These are phyloP conservation scores for Melanocharis versteri DNA, from an alignment of 2,113 vertebrate species.

Conservation along the genomic window DNA sequence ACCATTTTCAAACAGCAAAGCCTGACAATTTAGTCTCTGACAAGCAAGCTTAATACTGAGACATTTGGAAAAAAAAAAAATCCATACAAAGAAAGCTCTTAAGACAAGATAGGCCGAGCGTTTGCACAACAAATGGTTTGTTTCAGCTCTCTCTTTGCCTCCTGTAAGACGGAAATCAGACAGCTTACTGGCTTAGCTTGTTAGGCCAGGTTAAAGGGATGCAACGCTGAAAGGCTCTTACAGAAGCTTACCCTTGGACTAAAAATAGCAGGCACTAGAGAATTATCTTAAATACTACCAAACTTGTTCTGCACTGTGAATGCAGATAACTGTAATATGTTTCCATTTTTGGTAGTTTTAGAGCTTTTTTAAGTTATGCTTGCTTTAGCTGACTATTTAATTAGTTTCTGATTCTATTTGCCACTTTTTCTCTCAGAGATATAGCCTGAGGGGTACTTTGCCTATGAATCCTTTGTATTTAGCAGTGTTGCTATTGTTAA, in stretches of 20 bases:
- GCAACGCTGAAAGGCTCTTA: conserved; percentile 87
- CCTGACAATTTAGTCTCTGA: conserved; percentile 68
- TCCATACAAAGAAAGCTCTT: conserved; percentile 68
- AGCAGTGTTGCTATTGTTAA: conserved; percentile 60
- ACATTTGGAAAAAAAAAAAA: conserved; percentile 43
- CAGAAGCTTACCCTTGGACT: conserved; percentile 87
- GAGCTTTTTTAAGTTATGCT: conserved; percentile 70
- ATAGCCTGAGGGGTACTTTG: conserved; percentile 54
- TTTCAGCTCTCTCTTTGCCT: conserved; percentile 77
- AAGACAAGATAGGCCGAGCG: conserved; percentile 66
- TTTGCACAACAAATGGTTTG: conserved; percentile 72
- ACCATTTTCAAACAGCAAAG: conserved; percentile 65
- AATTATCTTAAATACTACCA: conserved; percentile 85
- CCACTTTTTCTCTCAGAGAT: conserved; percentile 67
- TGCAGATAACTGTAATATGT: conserved; percentile 81
- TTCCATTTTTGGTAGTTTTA: conserved; percentile 80
- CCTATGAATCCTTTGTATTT: conserved; percentile 63
- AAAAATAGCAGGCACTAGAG: conserved; percentile 90
- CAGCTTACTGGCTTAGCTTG: conserved; percentile 94
- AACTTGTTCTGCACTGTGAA: conserved; percentile 78
- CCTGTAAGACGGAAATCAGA: conserved; percentile 75
- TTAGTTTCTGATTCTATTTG: conserved; percentile 76
- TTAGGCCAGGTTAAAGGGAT: conserved; percentile 91
- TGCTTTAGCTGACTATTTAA: conserved; percentile 77
- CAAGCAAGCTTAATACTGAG: conserved; percentile 63